Base-by-base conservation (phyloP, 2,888 invertebrate genomes). In the Ellobium chinense region DNA sequence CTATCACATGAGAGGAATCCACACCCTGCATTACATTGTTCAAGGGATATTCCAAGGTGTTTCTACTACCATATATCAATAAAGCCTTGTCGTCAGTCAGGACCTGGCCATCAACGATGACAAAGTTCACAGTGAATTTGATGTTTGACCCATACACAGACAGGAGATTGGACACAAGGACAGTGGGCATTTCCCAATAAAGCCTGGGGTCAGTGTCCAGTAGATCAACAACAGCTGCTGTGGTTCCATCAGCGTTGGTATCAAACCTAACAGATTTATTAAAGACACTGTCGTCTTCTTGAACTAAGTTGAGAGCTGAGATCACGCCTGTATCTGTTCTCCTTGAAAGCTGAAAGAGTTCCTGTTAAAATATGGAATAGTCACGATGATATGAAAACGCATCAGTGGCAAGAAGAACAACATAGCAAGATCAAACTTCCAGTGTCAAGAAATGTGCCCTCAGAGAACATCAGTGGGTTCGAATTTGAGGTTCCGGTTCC, bases 61-160 rank as follows among this genome's bases (percentile, higher is more conserved):
- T 60, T 4, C 69, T 68, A 34, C 58, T 56, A n/a, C 54, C 24
- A 14, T 78, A 77, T 39, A 82, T 58, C 37, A 84, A 29, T 14
- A 84, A 65, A n/a, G 80, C 83, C 29, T 73, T 68, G 12, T 46
- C 29, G 14, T 70, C 70, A 1, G 62, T 36, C 2, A 60, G 54
- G 3, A 29, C 24, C 5, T 34, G 56, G n/a, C 65, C 65, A 56
- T 54, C 66, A 24, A 69, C 66, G 46, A 54, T 37, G 37, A 70
- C 65, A 34, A 39, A 79, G 5, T 56, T 69, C 1, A 81, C 73
- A 14, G 65, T 75, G 36, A 79, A 63, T 21, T 39, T 60, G 24
- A 85, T 70, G 29, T 36, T 46, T 27, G 70, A 63, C 9, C 83
- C 87, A 77, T 87, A 88, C 37, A 88, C 65, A 24, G 54, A 68